These are phyloP conservation scores for Abramis brama DNA, from an alignment of 2,113 vertebrate species.

Conservation along the genomic window DNA sequence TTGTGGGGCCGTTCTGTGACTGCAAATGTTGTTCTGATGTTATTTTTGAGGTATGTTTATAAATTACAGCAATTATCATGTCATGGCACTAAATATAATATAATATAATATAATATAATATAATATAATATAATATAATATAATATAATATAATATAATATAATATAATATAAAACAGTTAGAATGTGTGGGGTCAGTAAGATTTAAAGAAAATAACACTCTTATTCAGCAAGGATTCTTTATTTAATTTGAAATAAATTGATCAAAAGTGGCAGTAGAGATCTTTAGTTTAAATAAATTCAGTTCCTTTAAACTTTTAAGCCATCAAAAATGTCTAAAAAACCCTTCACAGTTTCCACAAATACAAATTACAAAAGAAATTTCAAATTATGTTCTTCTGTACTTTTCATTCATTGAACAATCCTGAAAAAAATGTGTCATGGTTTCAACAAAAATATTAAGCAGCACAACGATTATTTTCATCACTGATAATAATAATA, in stretches of 20 bases:
- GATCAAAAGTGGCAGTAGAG: neutral
- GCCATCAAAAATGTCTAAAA: neutral
- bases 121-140: too few species aligned
- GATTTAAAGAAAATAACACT: neutral
- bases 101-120: neutral
- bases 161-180: too few species aligned
- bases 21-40: conserved; percentile 79
- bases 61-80: neutral
- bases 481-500: neutral
- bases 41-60: conserved; percentile 78
- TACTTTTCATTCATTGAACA: too few species aligned
- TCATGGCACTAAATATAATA: too few species aligned
- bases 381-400: too few species aligned
- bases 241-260: neutral
- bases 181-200: too few species aligned
- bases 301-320: neutral
- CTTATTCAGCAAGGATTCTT: neutral
- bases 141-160: neutral
- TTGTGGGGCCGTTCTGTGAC: conserved; percentile 74
- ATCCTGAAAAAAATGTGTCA: neutral
- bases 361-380: too few species aligned
- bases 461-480: neutral
- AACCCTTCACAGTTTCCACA: neutral
- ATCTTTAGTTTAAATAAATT: neutral
- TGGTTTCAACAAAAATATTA: too few species aligned